Conservation (phyloP, 2,888 invertebrate species). For the Drosophila seclusa region DNA sequence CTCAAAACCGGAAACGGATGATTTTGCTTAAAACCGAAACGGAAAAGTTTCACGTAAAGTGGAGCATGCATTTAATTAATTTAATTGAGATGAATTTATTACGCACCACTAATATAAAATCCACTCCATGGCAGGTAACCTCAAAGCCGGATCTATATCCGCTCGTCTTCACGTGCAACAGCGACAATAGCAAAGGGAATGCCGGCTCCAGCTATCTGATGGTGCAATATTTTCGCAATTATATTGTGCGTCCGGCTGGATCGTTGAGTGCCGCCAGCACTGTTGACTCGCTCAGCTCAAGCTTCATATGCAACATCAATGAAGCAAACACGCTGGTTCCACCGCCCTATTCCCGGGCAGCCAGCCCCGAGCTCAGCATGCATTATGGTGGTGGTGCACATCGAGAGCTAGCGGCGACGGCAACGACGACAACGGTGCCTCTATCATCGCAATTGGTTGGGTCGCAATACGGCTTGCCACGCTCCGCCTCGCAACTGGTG, state of each 20-base stretch:
- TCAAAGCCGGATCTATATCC: conserved; percentile 95
- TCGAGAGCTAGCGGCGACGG: conserved; percentile 20
- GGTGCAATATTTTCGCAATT: conserved; percentile 93
- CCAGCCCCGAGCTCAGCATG: conserved; percentile 88
- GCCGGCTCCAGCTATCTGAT: conserved; percentile 91
- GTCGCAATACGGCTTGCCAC: conserved; percentile 85
- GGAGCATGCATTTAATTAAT: neutral
- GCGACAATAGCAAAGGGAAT: conserved; percentile 88
- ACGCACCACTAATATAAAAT: neutral
- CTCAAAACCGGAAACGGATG: neutral
- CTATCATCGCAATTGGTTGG: conserved; percentile 35
- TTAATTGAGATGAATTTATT: neutral
- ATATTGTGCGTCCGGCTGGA: conserved; percentile 90
- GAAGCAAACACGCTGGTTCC: conserved; percentile 94
- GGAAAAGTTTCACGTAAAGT: neutral
- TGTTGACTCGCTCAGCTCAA: conserved; percentile 93
- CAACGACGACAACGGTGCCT: neutral
- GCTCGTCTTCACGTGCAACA: conserved; percentile 92
- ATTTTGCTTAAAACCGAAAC: neutral
- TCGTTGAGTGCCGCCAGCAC: conserved; percentile 94
- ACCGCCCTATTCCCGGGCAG: conserved; percentile 93
- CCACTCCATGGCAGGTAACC: conserved; percentile 87
- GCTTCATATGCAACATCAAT: conserved; percentile 94
- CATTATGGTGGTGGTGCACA: conserved; percentile 54
- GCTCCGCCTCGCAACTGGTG: conserved; percentile 87